Conservation (phyloP, 2,888 invertebrate species). For the Drosophila cracens region DNA sequence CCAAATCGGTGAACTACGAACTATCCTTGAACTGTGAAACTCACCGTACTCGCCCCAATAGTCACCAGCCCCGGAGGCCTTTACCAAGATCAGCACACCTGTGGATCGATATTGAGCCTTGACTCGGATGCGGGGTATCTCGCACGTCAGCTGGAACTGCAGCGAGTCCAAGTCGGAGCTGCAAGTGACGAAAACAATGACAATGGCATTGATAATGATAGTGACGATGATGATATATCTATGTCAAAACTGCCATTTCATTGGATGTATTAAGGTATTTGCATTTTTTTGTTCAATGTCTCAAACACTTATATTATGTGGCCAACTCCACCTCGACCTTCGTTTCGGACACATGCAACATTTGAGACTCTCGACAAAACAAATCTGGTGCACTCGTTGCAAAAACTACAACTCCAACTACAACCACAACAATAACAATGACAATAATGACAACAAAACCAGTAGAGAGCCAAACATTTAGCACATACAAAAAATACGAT, state of each 20-base stretch:
- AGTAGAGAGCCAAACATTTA: slow-evolving; percentile 29
- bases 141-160: slow-evolving; percentile 92
- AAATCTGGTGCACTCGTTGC: slow-evolving; percentile 42
- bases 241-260: slow-evolving; percentile 58
- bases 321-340: slow-evolving; percentile 59
- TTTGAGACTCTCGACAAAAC: slow-evolving; percentile 13
- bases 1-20: not conserved
- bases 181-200: slow-evolving; percentile 66
- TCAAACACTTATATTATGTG: slow-evolving; percentile 13
- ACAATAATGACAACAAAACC: slow-evolving; percentile 8
- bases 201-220: slow-evolving; percentile 65
- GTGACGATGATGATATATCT: slow-evolving; percentile 28
- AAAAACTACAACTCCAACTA: slow-evolving; percentile 1
- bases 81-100: slow-evolving; percentile 91
- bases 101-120: slow-evolving; percentile 92
- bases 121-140: slow-evolving; percentile 92
- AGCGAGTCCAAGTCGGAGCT: slow-evolving; percentile 92
- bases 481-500: slow-evolving; percentile 13
- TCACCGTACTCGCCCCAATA: slow-evolving; percentile 96
- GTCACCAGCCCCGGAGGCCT: slow-evolving; percentile 94
- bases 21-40: slow-evolving; percentile 32
- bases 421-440: not conserved
- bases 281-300: slow-evolving; percentile 53
- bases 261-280: slow-evolving; percentile 50
- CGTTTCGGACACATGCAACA: slow-evolving; percentile 52